Evolutionary conservation across 2,888 invertebrate species (phyloP).

Genomic region (Beris chalybata): DNA sequence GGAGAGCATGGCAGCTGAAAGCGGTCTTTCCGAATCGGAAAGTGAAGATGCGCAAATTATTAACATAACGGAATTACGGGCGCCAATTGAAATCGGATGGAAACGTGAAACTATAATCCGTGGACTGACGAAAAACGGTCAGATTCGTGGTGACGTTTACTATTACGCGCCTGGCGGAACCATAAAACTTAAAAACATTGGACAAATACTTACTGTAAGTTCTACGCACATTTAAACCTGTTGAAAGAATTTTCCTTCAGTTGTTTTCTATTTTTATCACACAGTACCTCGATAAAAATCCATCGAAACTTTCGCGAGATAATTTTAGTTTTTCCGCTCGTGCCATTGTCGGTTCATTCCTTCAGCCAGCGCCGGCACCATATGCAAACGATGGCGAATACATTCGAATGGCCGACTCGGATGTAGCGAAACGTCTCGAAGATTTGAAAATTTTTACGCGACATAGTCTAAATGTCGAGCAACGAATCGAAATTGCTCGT

Average conservation of each 20-base stretch:
- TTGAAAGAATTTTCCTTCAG: not conserved
- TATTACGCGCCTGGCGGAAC: conserved; percentile 75
- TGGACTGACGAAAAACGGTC: conserved; percentile 82
- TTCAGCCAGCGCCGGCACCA: conserved; percentile 72
- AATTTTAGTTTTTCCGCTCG: conserved; percentile 93
- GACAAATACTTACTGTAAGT: conserved; percentile 67
- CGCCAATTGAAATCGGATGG: conserved; percentile 80
- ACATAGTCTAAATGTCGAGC: conserved; percentile 70
- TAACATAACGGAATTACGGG: conserved; percentile 61
- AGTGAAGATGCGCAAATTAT: conserved; percentile 59
- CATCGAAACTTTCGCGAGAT: conserved; percentile 71
- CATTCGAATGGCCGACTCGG: conserved; percentile 76
- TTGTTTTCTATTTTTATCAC: conserved; percentile 6
- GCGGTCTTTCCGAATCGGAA: conserved; percentile 63
- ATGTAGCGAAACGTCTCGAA: conserved; percentile 75
- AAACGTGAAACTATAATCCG: conserved; percentile 89
- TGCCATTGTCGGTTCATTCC: conserved; percentile 86
- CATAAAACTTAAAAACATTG: conserved; percentile 65
- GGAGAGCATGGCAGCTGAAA: conserved; percentile 62
- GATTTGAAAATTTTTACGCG: conserved; percentile 68
- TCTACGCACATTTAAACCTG: not conserved
- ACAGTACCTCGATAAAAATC: conserved; percentile 77
- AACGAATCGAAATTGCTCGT: conserved; percentile 73
- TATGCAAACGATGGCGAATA: conserved; percentile 70
- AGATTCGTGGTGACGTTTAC: conserved; percentile 89